Conservation (phyloP, 1,140 invertebrate genomes). For the Acyrthosiphon pisum region DNA sequence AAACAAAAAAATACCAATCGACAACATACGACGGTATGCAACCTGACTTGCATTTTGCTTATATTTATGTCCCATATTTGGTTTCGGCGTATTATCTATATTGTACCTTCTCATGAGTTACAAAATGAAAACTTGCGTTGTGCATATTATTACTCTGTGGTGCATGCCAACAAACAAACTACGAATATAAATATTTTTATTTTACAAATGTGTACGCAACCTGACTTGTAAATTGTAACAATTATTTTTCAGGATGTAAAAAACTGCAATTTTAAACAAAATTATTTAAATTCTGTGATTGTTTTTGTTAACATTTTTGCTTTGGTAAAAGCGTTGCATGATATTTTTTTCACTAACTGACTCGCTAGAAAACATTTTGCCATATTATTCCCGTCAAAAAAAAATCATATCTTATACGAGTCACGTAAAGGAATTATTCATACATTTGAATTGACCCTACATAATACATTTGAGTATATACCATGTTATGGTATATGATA, state of each 20-base stretch:
- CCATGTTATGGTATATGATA: background rate
- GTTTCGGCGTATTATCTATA: background rate
- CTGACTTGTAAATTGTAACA: background rate
- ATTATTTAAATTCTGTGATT: background rate
- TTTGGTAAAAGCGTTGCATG: background rate
- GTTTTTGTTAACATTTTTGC: background rate
- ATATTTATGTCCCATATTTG: slow-evolving; percentile 31
- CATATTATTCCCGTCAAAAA: background rate
- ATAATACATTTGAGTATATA: background rate
- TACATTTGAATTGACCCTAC: background rate
- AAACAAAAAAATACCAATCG: background rate
- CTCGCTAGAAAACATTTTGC: background rate
- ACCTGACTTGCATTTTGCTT: background rate
- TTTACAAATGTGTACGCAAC: background rate
- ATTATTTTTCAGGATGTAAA: background rate
- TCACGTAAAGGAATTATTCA: background rate
- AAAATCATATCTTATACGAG: background rate
- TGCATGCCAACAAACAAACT: background rate
- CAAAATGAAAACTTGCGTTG: background rate
- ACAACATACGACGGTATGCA: background rate
- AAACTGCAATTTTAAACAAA: background rate
- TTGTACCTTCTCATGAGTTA: background rate
- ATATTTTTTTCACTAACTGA: background rate
- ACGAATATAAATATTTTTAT: background rate
- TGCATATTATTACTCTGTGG: too few species aligned